phyloP scores from a whole-genome alignment of 1,140 invertebrate species.

The Brachionus rubens region DNA sequence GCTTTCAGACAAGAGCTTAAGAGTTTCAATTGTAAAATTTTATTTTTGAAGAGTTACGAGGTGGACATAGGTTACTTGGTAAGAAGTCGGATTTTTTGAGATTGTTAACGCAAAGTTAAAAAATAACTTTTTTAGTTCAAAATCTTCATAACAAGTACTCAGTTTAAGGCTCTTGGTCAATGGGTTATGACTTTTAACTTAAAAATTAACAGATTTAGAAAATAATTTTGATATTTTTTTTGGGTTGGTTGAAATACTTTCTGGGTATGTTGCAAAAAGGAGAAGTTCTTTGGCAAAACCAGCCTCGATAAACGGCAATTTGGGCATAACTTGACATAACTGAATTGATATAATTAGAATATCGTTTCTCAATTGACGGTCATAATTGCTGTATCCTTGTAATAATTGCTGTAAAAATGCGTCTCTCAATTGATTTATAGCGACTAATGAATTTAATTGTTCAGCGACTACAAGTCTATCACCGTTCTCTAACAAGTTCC shows the following conservation, averaged over 20 bases:
- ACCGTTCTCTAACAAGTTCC: constrained; percentile 59
- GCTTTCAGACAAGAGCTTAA: constrained; percentile 57
- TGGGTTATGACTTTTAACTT: constrained; percentile 60
- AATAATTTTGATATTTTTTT: neutral
- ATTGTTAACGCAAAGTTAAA: constrained; percentile 57
- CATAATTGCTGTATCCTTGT: constrained; percentile 58
- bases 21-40: neutral
- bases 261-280: constrained; percentile 60
- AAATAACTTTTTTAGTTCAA: constrained; percentile 60
- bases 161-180: constrained; percentile 59
- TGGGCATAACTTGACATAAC: constrained; percentile 51
- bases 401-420: constrained; percentile 58
- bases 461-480: constrained; percentile 50
- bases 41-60: neutral
- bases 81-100: constrained; percentile 52
- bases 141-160: constrained; percentile 58
- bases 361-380: constrained; percentile 59
- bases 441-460: constrained; percentile 56
- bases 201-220: constrained; percentile 41
- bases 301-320: constrained; percentile 60
- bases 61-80: constrained; percentile 50
- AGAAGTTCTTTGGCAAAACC: constrained; percentile 59
- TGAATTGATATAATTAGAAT: constrained; percentile 56
- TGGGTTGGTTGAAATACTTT: too few species aligned
- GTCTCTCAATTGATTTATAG: constrained; percentile 57